These are phyloP conservation scores for Diorhabda sublineata DNA, from an alignment of 1,140 invertebrate species.

Conservation along the genomic window DNA sequence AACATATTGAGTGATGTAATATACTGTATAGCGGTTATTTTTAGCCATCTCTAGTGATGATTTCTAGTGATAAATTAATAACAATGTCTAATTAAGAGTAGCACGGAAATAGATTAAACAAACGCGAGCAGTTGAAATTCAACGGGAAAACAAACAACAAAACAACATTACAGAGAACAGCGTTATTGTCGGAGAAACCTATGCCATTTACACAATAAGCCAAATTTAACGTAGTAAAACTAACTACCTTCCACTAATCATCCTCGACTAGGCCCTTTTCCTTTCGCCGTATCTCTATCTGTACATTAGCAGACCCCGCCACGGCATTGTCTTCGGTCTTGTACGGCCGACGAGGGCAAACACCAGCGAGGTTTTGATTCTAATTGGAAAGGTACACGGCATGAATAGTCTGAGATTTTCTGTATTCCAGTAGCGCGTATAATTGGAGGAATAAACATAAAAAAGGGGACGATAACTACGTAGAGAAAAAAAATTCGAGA, in stretches of 20 bases:
- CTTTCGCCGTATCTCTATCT: slow-evolving; percentile 1
- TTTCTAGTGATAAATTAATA: too few species aligned
- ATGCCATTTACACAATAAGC: neutral
- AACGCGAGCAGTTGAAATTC: neutral
- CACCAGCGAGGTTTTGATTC: neutral
- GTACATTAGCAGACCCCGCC: neutral
- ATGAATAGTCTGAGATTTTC: neutral
- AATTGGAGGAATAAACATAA: too few species aligned
- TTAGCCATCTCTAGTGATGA: too few species aligned
- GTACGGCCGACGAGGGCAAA: neutral
- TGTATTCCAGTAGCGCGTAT: neutral
- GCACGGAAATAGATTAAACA: neutral
- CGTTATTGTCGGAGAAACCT: neutral
- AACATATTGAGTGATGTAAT: too few species aligned
- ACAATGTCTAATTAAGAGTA: too few species aligned
- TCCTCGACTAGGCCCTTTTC: neutral
- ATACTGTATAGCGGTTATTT: too few species aligned
- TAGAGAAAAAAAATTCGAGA: too few species aligned
- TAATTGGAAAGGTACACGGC: neutral
- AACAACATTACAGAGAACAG: neutral
- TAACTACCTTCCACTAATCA: slow-evolving; percentile 2
- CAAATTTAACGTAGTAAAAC: slow-evolving; percentile 2
- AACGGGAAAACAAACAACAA: neutral
- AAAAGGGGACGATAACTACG: too few species aligned
- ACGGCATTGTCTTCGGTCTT: neutral